Evolutionary conservation across 1,140 invertebrate genomes (phyloP).

Genomic region (Drosophila pachea): DNA sequence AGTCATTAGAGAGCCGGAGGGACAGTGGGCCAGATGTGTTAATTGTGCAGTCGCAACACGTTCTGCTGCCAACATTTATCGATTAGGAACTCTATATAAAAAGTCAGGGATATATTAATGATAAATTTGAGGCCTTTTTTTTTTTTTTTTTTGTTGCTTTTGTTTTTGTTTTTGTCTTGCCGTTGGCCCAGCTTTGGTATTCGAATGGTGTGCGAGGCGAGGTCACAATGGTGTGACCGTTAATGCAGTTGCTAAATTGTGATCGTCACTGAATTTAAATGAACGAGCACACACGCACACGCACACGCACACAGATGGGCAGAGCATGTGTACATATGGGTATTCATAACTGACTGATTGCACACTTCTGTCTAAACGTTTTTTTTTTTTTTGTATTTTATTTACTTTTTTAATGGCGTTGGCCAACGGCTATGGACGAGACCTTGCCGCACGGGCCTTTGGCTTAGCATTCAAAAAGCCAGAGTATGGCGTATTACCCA

Average conservation of each 20-base stretch:
- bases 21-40: background rate
- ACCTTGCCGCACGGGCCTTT: constrained; percentile 54
- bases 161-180: too few relatives aligned
- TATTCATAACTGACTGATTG: constrained; percentile 21
- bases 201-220: constrained; percentile 19
- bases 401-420: constrained; percentile 55
- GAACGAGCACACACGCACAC: background rate
- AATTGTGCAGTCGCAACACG: constrained; percentile 44
- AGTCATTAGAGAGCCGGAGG: background rate
- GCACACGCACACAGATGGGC: background rate
- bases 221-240: constrained; percentile 34
- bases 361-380: constrained; percentile 26
- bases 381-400: constrained; percentile 30
- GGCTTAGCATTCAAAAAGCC: constrained; percentile 48
- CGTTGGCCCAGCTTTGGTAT: background rate
- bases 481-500: constrained; percentile 14
- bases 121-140: background rate
- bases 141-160: too few relatives aligned
- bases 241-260: constrained; percentile 58
- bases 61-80: constrained; percentile 12
- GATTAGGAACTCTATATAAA: constrained; percentile 9
- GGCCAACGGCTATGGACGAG: constrained; percentile 58
- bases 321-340: background rate
- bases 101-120: background rate
- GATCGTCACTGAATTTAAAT: constrained; percentile 63